A percentile compares a stretch with the other conserved stretches of the same genome.
Evolutionary conservation across 2,888 invertebrate genomes (phyloP).

Genomic region (Sarcophaga rosellei): DNA sequence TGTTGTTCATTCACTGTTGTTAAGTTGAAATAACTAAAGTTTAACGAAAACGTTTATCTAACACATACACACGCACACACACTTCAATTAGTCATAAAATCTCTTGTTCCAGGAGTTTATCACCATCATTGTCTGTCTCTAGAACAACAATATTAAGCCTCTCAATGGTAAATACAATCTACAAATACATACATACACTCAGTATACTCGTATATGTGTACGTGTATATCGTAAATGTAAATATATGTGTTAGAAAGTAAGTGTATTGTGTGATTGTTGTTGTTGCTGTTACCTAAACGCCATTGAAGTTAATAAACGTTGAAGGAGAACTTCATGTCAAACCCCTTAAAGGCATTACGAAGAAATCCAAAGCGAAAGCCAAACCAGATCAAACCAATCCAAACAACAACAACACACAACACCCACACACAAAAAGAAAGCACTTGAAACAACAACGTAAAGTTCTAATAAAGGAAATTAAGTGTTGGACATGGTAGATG

Average conservation of each 20-base stretch:
- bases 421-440: too few species aligned
- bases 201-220: too few species aligned
- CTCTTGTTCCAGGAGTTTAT: slow-evolving; percentile 31
- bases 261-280: too few species aligned
- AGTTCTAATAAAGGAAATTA: slow-evolving; percentile 57
- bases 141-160: not conserved
- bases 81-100: slow-evolving; percentile 61
- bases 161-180: not conserved
- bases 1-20: slow-evolving; percentile 45
- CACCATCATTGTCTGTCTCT: not conserved
- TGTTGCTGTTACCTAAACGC: not conserved
- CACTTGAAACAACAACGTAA: slow-evolving; percentile 19
- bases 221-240: too few species aligned
- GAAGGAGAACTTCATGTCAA: slow-evolving; percentile 31
- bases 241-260: too few species aligned
- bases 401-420: too few species aligned
- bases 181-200: not conserved
- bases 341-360: slow-evolving; percentile 25
- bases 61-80: slow-evolving; percentile 15
- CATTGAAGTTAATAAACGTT: slow-evolving; percentile 45
- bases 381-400: not conserved
- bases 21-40: slow-evolving; percentile 34
- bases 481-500: not conserved
- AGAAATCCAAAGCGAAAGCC: not conserved
- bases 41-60: slow-evolving; percentile 50